Percentiles rank a stretch among this genome's conserved stretches.
Evolutionary conservation across 1,140 invertebrate genomes (phyloP).

Genomic region (Zaprionus taronus): DNA sequence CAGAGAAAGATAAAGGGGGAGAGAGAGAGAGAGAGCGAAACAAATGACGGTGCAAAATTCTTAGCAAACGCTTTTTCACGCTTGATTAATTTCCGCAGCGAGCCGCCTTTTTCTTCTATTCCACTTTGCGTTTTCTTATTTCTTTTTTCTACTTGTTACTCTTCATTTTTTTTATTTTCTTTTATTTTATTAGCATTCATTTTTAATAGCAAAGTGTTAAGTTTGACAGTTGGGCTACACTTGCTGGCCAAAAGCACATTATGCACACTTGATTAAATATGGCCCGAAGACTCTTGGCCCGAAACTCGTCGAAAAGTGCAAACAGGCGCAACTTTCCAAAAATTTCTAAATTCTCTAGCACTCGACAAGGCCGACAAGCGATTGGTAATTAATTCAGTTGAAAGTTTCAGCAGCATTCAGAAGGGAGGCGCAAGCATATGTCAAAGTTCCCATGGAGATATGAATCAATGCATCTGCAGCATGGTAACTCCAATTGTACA

Average conservation of each 20-base stretch:
- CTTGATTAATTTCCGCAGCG: conserved; percentile 73
- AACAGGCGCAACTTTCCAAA: conserved; percentile 13
- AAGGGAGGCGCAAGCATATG: conserved; percentile 15
- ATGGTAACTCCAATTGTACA: conserved; percentile 4
- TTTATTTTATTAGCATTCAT: conserved; percentile 71
- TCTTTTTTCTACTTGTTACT: conserved; percentile 34
- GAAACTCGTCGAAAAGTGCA: conserved; percentile 36
- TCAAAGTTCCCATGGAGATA: conserved; percentile 17
- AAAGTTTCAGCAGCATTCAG: conserved; percentile 1
- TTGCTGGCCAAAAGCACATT: conserved; percentile 44
- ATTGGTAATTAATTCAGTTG: conserved; percentile 45
- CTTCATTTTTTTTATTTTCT: conserved; percentile 33
- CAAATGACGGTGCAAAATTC: conserved; percentile 75
- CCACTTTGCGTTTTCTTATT: neutral
- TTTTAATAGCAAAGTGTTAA: conserved; percentile 77
- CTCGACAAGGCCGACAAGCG: conserved; percentile 15
- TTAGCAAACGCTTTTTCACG: conserved; percentile 74
- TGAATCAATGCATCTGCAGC: conserved; percentile 10
- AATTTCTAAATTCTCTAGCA: conserved; percentile 1
- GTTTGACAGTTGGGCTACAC: conserved; percentile 71
- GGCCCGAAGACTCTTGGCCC: conserved; percentile 11
- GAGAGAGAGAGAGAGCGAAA: conserved; percentile 43
- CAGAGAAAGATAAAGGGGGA: neutral
- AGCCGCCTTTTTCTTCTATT: conserved; percentile 25
- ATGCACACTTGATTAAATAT: conserved; percentile 71